phyloP scores from a whole-genome alignment of 2,797 vertebrate genomes.

The Poecilia wingei region DNA sequence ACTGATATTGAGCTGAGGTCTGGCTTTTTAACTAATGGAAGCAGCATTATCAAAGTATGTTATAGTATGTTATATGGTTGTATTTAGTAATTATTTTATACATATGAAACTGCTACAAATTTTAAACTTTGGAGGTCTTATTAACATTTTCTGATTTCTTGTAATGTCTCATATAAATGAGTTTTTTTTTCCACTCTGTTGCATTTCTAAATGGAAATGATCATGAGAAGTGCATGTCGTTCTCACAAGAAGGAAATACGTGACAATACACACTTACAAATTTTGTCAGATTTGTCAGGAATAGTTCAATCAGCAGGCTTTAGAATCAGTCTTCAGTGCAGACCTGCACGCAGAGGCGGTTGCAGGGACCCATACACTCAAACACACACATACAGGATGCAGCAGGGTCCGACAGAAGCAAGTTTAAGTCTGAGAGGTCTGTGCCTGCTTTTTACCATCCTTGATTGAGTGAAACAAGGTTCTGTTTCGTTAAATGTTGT shows the following conservation, averaged over 20 bases:
- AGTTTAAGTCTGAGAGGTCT: conserved; percentile 61
- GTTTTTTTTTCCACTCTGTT: background rate
- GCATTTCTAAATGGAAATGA: conserved; percentile 49
- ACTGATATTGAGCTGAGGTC: conserved; percentile 56
- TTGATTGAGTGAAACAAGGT: conserved; percentile 80
- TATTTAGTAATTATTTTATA: conserved; percentile 7
- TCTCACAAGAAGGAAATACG: background rate
- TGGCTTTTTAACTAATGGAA: conserved; percentile 60
- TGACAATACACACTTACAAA: conserved; percentile 18
- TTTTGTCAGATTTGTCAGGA: conserved; percentile 69
- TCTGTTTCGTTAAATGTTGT: conserved; percentile 70
- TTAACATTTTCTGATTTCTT: conserved; percentile 13
- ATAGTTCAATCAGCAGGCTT: conserved; percentile 61
- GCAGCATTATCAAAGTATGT: conserved; percentile 13
- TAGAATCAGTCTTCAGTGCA: conserved; percentile 57
- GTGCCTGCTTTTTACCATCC: conserved; percentile 71
- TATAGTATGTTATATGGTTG: background rate
- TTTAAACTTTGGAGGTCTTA: background rate
- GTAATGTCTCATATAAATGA: conserved; percentile 3
- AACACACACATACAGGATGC: conserved; percentile 23
- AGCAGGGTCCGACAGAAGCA: conserved; percentile 65
- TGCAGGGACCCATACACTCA: conserved; percentile 9
- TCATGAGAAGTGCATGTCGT: conserved; percentile 51
- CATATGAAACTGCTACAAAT: conserved; percentile 14
- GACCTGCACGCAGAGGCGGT: conserved; percentile 2